A percentile compares a stretch with the other conserved stretches of the same genome.
Evolutionary conservation across 2,113 vertebrate species (phyloP).

Genomic region (Chloropsis cyanopogon): DNA sequence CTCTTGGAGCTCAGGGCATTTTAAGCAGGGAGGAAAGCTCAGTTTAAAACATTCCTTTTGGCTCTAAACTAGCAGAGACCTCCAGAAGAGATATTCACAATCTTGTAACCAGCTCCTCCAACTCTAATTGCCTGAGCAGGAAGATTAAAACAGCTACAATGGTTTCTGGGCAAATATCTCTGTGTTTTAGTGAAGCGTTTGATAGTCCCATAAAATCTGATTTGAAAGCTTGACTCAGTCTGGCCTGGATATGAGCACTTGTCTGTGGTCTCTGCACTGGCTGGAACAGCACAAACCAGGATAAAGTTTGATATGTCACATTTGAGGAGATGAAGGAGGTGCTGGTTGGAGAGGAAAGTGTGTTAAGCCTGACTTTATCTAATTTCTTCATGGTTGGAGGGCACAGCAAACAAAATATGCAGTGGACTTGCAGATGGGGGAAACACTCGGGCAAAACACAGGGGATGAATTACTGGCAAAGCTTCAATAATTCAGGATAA

Average conservation of each 20-base stretch:
- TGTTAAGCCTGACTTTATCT: neutral
- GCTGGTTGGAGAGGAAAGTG: neutral
- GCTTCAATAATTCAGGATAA: neutral
- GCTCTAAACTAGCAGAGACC: neutral
- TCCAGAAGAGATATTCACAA: neutral
- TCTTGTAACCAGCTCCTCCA: neutral
- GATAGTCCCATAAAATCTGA: conserved; percentile 15
- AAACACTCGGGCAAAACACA: neutral
- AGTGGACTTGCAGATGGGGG: neutral
- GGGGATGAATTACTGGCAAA: neutral
- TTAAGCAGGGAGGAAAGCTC: neutral
- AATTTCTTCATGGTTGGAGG: neutral
- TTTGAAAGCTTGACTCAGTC: conserved; percentile 12
- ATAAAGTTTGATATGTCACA: neutral
- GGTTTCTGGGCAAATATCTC: neutral
- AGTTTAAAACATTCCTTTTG: neutral
- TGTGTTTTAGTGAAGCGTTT: neutral
- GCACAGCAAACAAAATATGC: neutral
- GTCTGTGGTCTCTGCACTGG: neutral
- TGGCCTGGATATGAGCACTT: neutral
- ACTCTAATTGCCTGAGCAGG: neutral
- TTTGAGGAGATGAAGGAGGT: neutral
- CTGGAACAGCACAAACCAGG: neutral
- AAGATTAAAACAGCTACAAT: neutral
- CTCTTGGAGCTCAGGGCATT: neutral